Base-by-base conservation (phyloP, 1,140 invertebrate genomes). In the Hermatobates lingyangjiaoensis region DNA sequence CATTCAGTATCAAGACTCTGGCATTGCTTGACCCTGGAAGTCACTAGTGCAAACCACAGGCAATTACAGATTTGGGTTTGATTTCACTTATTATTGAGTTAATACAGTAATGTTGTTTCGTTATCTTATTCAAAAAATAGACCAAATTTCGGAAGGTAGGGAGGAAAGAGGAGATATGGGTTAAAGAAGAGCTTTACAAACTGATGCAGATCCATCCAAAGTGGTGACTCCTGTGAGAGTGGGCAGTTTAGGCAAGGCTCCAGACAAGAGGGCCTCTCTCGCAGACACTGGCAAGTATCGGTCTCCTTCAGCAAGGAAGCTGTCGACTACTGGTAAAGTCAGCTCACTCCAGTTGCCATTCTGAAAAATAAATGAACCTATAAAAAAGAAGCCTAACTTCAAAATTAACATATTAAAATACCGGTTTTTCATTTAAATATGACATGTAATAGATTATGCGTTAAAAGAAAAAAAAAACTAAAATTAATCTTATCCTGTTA, bases 181-280 rank as follows among this genome's bases (percentile, higher is more conserved):
- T 3, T 14, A 52, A 47, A 38, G n/a, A 28, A n/a, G 39, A 39
- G 14, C 28, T 2, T 60, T 57, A 63, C 73, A 69, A 56, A 69
- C 66, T 42, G 69, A 61, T 55, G 72, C 68, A 25, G 72, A 66
- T n/a, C 71, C 72, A 58, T 79, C 76, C 54, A 75, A 67, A 49
- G 72, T 72, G 14, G 71, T 71, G 20, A 74, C 68, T 24, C 77
- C 76, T 28, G 74, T 69, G n/a, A 79, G 57, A 21, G 77, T 63
- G 20, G 72, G 71, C 27, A 72, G 63, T 52, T 70, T 65, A 21
- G 60, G 61, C 27, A 66, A 67, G 47, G 66, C 66, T 38, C 66
- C 68, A 38, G 65, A 61, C 51, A 64, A 61, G 2, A 74, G 59
- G 27, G 66, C 68, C 56, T 65, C 55, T n/a, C 62, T 53, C 14